A percentile compares a stretch with the other conserved stretches of the same genome.
These are phyloP conservation scores for Reticulitermes speratus DNA, from an alignment of 1,140 invertebrate species.

Conservation along the genomic window DNA sequence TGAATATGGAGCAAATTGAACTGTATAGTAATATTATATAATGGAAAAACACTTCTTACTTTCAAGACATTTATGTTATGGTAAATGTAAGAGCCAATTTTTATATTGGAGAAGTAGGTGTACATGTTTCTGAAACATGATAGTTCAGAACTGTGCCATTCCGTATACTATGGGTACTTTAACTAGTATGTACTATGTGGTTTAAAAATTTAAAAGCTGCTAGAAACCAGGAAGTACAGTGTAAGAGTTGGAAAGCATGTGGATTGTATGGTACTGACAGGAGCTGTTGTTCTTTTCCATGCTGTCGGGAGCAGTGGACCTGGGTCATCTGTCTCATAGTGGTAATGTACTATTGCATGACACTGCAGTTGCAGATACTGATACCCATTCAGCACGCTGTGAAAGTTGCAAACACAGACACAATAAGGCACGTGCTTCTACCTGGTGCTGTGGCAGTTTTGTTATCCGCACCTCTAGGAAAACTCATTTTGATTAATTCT, in stretches of 20 bases:
- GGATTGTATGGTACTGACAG: neutral
- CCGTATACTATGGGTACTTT: neutral
- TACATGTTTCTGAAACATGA: too few species aligned
- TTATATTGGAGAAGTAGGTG: too few species aligned
- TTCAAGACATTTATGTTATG: too few species aligned
- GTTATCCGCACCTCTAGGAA: slow-evolving; percentile 57
- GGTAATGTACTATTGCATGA: slow-evolving; percentile 67
- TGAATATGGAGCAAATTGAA: too few species aligned
- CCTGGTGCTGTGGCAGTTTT: slow-evolving; percentile 62
- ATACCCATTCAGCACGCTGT: slow-evolving; percentile 8
- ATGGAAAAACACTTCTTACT: too few species aligned
- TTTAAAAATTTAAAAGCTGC: neutral
- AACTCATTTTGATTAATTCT: slow-evolving; percentile 56
- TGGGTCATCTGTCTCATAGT: slow-evolving; percentile 55
- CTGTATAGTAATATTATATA: too few species aligned
- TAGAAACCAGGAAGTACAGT: neutral
- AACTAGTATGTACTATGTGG: neutral
- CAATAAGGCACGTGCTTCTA: slow-evolving; percentile 49
- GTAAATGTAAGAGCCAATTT: too few species aligned
- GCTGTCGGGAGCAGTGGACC: slow-evolving; percentile 54
- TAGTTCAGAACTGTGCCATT: neutral
- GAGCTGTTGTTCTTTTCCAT: slow-evolving; percentile 20
- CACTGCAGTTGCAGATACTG: neutral
- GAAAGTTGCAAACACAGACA: slow-evolving; percentile 15
- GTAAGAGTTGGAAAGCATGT: neutral